Conservation (phyloP, 2,797 vertebrate species). For the Chaunax sp. region DNA sequence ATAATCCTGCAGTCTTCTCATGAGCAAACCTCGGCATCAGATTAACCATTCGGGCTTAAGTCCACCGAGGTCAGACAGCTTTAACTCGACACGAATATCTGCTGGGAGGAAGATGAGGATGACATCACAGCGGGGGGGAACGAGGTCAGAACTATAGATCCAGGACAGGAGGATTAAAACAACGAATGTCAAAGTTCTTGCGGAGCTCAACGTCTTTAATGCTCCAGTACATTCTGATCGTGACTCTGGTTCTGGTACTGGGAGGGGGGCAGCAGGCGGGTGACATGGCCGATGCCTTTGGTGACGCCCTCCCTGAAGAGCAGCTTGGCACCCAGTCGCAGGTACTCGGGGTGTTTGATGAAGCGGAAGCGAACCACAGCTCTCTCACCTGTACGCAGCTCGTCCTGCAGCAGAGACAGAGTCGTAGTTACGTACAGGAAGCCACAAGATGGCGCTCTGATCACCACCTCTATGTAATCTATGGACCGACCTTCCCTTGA, state of each 20-base stretch:
- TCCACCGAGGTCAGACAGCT: conserved; percentile 35
- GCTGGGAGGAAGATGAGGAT: conserved; percentile 16
- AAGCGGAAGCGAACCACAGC: conserved; percentile 96
- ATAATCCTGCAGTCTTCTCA: conserved; percentile 30
- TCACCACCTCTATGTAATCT: fast-evolving
- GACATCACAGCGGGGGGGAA: not conserved
- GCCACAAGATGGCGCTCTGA: not conserved
- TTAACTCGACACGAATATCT: conserved; percentile 21
- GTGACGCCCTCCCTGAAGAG: conserved; percentile 97
- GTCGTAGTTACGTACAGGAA: not conserved
- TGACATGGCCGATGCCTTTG: conserved; percentile 97
- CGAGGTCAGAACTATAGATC: conserved; percentile 17
- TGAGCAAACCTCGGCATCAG: conserved; percentile 26
- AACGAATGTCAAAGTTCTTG: not conserved
- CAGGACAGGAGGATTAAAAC: conserved; percentile 23
- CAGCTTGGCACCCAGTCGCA: conserved; percentile 94
- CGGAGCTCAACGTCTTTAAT: conserved; percentile 1
- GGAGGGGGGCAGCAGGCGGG: conserved; percentile 88
- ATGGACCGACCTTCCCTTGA: conserved; percentile 89
- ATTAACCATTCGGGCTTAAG: conserved; percentile 38
- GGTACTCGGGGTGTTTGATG: conserved; percentile 96
- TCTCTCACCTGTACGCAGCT: conserved; percentile 94
- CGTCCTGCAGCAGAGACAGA: conserved; percentile 83
- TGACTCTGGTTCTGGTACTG: conserved; percentile 65
- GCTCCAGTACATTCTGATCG: conserved; percentile 62